phyloP scores from a whole-genome alignment of 2,797 vertebrate genomes.

The Oreortyx pictus region DNA sequence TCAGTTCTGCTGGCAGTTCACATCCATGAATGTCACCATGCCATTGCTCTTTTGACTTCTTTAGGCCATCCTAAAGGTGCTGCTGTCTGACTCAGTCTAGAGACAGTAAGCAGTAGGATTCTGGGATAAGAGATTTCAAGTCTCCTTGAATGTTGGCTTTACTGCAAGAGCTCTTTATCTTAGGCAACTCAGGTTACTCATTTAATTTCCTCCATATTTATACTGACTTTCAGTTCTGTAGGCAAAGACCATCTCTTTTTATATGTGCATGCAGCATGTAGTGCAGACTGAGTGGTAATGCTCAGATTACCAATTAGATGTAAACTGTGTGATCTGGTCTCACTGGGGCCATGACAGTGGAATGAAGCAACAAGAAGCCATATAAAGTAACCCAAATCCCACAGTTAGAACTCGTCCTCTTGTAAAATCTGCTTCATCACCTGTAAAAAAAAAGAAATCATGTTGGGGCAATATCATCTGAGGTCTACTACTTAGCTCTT shows the following conservation, averaged over 20 bases:
- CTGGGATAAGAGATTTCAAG: background rate
- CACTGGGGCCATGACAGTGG: accelerated
- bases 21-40: background rate
- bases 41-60: background rate
- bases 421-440: background rate
- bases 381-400: background rate
- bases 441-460: background rate
- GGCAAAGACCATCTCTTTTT: background rate
- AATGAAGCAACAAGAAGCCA: background rate
- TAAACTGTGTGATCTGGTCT: background rate
- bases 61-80: background rate
- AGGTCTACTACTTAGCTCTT: slow-evolving; percentile 49
- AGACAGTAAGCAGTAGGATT: background rate
- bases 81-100: background rate
- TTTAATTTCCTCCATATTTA: too few species aligned
- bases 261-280: background rate
- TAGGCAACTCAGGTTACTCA: too few species aligned
- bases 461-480: slow-evolving; percentile 50
- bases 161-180: background rate
- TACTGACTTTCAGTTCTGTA: too few species aligned
- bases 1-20: background rate
- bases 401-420: background rate
- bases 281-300: background rate
- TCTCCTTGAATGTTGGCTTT: background rate
- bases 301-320: background rate